A percentile compares a stretch with the other conserved stretches of the same genome.
phyloP scores from a whole-genome alignment of 2,113 vertebrate species.

The Boulengeromyrus knoepffleri region DNA sequence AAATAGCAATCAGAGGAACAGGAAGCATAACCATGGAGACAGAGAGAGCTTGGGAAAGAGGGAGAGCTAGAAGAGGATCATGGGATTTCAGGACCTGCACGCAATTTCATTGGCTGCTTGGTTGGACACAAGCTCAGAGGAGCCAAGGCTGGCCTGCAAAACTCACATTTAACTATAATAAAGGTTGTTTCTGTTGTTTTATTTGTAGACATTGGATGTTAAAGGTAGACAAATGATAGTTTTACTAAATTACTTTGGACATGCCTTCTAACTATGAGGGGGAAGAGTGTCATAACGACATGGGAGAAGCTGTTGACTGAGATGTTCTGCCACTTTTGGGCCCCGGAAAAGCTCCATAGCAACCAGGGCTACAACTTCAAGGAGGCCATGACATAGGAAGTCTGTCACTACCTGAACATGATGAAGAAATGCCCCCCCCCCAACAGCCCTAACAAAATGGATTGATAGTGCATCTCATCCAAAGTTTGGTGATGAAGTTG shows the following conservation, averaged over 20 bases:
- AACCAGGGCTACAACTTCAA: not conserved
- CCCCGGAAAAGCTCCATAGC: not conserved
- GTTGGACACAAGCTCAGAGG: not conserved
- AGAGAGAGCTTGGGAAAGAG: not conserved
- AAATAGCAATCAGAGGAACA: conserved; percentile 33
- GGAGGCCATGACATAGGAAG: too few relatives aligned
- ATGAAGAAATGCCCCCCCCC: not conserved
- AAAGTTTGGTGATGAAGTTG: not conserved
- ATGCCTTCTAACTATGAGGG: not conserved
- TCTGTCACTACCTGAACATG: not conserved
- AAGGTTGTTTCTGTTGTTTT: not conserved
- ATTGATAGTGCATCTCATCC: not conserved
- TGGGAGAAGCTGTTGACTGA: not conserved
- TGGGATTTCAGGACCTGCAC: conserved; percentile 10
- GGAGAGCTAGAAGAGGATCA: conserved; percentile 9
- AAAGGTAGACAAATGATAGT: not conserved
- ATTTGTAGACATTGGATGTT: not conserved
- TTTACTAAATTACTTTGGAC: not conserved
- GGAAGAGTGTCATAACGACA: not conserved
- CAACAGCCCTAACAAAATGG: not conserved
- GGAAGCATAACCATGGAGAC: conserved; percentile 30
- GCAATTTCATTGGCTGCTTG: not conserved
- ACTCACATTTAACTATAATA: not conserved
- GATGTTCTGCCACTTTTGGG: not conserved
- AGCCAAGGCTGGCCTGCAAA: not conserved